Conservation (phyloP, 2,888 invertebrate species). For the Torymus texanus region DNA sequence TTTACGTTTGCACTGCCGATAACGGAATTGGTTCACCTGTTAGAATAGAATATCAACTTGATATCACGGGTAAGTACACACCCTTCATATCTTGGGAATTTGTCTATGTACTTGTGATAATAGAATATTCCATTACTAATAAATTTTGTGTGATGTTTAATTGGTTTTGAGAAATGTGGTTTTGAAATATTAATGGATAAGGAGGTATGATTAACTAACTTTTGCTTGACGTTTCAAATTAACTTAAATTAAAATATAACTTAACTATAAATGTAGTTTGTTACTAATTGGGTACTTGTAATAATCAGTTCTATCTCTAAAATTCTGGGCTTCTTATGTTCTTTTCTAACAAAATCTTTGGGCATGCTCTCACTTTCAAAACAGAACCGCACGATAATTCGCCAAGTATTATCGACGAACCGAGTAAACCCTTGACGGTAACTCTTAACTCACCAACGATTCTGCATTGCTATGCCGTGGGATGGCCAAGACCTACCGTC, state of each 20-base stretch:
- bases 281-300: too few species aligned
- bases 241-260: too few species aligned
- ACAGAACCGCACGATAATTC: constrained; percentile 79
- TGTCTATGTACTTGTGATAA: neutral
- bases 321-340: too few species aligned
- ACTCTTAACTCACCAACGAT: constrained; percentile 83
- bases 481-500: constrained; percentile 86
- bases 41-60: constrained; percentile 82
- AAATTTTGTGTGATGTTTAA: neutral
- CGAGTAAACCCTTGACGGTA: constrained; percentile 81
- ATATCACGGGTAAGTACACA: constrained; percentile 82
- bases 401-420: constrained; percentile 83
- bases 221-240: too few species aligned
- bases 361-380: constrained; percentile 63
- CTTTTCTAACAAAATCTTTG: constrained; percentile 23
- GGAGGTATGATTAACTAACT: too few species aligned
- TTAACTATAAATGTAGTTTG: too few species aligned
- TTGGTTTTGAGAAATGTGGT: too few species aligned
- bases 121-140: neutral
- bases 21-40: constrained; percentile 85
- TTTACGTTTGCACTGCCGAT: constrained; percentile 90
- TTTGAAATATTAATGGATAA: too few species aligned
- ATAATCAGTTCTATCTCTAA: too few species aligned
- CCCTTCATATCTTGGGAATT: neutral
- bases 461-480: constrained; percentile 88